These are phyloP conservation scores for Eclectus roratus DNA, from an alignment of 2,113 vertebrate species.

Conservation along the genomic window DNA sequence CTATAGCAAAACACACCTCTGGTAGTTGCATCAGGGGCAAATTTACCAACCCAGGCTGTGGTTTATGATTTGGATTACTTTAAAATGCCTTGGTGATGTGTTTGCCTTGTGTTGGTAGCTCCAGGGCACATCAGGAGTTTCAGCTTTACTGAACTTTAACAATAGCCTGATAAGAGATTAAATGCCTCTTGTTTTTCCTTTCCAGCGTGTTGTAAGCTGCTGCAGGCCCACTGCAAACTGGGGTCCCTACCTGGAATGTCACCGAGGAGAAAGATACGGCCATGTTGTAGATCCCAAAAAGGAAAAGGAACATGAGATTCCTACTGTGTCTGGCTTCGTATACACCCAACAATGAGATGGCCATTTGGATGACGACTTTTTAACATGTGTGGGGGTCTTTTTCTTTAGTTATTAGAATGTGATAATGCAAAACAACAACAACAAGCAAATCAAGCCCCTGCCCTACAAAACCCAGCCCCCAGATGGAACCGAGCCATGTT, in stretches of 20 bases:
- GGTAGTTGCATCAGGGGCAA: background rate
- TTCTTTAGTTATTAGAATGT: background rate
- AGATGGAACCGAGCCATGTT: background rate
- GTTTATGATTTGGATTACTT: background rate
- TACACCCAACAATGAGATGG: slow-evolving; percentile 24
- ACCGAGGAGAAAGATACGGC: slow-evolving; percentile 85
- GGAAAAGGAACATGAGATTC: slow-evolving; percentile 65
- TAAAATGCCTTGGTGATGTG: background rate
- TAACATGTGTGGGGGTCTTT: background rate
- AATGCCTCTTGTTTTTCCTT: background rate
- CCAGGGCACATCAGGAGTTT: background rate
- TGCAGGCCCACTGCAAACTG: slow-evolving; percentile 83
- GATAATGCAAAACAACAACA: background rate
- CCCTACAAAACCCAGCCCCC: background rate
- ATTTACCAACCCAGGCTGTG: background rate
- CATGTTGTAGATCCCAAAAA: slow-evolving; percentile 26
- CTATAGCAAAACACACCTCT: background rate
- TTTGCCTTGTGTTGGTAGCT: background rate
- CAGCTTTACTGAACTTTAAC: background rate
- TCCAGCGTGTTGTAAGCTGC: slow-evolving; percentile 80
- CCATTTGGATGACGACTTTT: background rate
- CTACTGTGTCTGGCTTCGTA: slow-evolving; percentile 47
- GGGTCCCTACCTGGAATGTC: slow-evolving; percentile 86
- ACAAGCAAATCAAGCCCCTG: background rate
- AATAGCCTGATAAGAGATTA: background rate